Percentiles rank a stretch among this genome's conserved stretches.
These are phyloP conservation scores for Cylindroiulus punctatus DNA, from an alignment of 2,888 invertebrate species.

Conservation along the genomic window DNA sequence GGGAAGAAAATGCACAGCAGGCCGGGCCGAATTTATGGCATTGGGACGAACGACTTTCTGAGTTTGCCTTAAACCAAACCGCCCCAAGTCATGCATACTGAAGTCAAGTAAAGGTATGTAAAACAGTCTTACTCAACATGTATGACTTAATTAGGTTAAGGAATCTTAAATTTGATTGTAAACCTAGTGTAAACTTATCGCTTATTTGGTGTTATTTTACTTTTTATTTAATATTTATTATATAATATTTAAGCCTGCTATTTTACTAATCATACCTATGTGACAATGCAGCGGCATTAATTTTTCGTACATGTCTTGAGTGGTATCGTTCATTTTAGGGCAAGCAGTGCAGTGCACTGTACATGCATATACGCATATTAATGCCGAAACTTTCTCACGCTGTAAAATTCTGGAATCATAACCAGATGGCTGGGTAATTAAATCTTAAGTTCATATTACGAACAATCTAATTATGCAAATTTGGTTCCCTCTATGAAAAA, in stretches of 20 bases:
- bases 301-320: background rate
- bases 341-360: background rate
- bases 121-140: too few relatives aligned
- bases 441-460: slow-evolving; percentile 40
- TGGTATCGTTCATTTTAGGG: background rate
- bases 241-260: too few relatives aligned
- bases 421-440: slow-evolving; percentile 37
- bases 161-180: too few relatives aligned
- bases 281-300: background rate
- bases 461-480: slow-evolving; percentile 41
- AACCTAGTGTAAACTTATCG: too few relatives aligned
- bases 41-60: slow-evolving; percentile 42
- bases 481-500: slow-evolving; percentile 6
- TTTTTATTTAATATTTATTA: too few relatives aligned
- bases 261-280: too few relatives aligned
- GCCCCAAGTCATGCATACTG: too few relatives aligned
- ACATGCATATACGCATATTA: background rate
- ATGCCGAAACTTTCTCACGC: background rate
- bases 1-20: slow-evolving; percentile 32
- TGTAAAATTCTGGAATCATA: slow-evolving; percentile 3
- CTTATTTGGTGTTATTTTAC: too few relatives aligned
- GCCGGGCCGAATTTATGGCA: background rate
- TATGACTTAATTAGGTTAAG: too few relatives aligned
- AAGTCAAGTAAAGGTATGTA: too few relatives aligned
- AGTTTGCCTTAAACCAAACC: too few relatives aligned